Base-by-base conservation (phyloP, 2,113 vertebrate species). In the Otis tarda region DNA sequence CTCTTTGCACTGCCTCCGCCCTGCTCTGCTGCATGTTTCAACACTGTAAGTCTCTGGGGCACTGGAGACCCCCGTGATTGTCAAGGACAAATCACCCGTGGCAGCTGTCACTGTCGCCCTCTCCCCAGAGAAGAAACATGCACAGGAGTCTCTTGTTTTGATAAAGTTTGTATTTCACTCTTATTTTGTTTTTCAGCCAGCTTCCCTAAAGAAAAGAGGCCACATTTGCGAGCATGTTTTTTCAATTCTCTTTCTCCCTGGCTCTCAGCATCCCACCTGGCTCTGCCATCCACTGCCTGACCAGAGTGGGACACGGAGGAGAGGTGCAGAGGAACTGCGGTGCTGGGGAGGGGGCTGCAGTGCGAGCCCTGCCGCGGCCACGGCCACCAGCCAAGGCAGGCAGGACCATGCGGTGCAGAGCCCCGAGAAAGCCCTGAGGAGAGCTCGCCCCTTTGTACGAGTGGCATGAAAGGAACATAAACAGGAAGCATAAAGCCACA, bases 401-500 rank as follows among this genome's bases (percentile, higher is more conserved):
- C 33, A 45, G 57, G 17, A 31, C 37, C 2, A 0, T 16, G 35
- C 56, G 50, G 0, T 22, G 35, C 56, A 55, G 47, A 60, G 35
- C 49, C 22, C 52, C 37, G 33, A 21, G 28, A 71, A 68, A 68
- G 11, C 81, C 50, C 49, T n/a, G 12, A 56, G n/a, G 22, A 69
- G 61, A 76, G 11, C 87, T 91, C 27, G 41, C 56, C 53, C 67
- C 69, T 65, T 49, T 2, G 0, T 43, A 53, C 10, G 3, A 3
- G 1, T 91, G 65, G 69, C 84, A 69, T 76, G 39, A 87, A 93
- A 89, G 89, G 81, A 91, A 69, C 87, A 79, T 85, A 93, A 97
- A 95, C 95, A 97, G 94, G 94, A 97, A 95, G 84, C 53, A 47
- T 15, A 73, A 97, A 95, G 87, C 94, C 95, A 94, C 95, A 93